Evolutionary conservation across 2,113 vertebrate genomes (phyloP), one percentile per base, ranked within the genome.

Genomic region (Gymnogyps californianus): DNA sequence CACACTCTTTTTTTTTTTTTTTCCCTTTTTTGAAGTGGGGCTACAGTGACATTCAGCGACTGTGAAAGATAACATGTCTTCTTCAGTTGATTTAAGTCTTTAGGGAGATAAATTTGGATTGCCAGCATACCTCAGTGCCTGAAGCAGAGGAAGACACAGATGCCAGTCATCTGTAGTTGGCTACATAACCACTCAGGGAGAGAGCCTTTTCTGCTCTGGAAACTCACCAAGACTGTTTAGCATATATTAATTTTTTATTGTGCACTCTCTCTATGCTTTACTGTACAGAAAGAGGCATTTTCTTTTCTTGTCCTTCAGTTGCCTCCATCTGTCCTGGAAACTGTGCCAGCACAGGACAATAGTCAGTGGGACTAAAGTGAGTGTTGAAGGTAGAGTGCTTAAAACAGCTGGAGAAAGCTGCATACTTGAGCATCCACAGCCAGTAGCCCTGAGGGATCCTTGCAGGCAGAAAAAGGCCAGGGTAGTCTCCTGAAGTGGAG

Each of bases 1-100:
- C 3, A 20, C 4, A 7, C 0, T 13, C 3, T 0, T 13, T 28
- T 55, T 12, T 8, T 31, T 29, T 16, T 38, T 62, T 7, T 26
- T 31, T 7, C 38, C 13, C 9, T 62, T 44, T 49, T 75, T 70
- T 22, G 7, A 58, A 59, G 10, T 22, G 15, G 6, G 3, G 1
- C 11, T 78, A 20, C 18, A 52, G 18, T 61, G 47, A 55, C 2
- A 1, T 69, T 94, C 40, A 57, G 31, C 34, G 26, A 54, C 22
- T 76, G 18, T 54, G 62, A 44, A 4, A 65, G 28, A 42, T 4
- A 51, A 38, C 0, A 0, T 24, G 8, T 42, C 54, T 69, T 71
- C n/a, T 77, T 81, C 42, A 36, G 18, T 16, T 90, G 54, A 77
- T 38, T 54, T 75, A 67, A 51, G 18, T 67, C 46, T 78, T 87